Percentiles rank a stretch among this genome's conserved stretches.
phyloP scores from a whole-genome alignment of 1,140 invertebrate species.

The Atta cephalotes region DNA sequence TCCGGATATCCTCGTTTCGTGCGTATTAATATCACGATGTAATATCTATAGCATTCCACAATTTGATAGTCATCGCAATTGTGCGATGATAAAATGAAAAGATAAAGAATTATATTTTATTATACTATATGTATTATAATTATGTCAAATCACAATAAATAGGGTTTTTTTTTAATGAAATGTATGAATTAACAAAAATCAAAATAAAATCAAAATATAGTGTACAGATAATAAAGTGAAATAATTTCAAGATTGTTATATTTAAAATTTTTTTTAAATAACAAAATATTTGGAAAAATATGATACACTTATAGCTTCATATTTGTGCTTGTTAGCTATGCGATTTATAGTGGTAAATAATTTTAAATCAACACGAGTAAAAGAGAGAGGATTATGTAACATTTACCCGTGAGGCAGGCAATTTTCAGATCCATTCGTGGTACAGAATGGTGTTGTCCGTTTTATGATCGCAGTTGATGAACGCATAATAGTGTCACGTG shows the following conservation, averaged over 20 bases:
- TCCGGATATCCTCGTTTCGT: background rate
- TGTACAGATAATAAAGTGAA: background rate
- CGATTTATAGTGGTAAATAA: constrained; percentile 3
- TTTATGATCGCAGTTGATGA: constrained; percentile 15
- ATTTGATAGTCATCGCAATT: background rate
- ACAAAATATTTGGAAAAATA: background rate
- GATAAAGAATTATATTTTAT: background rate
- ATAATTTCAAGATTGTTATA: constrained; percentile 9
- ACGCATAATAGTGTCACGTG: constrained; percentile 19
- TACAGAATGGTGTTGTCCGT: background rate
- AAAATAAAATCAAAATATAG: background rate
- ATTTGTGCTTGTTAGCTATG: background rate
- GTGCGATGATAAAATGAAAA: background rate
- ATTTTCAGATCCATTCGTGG: constrained; percentile 15
- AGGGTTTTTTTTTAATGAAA: background rate
- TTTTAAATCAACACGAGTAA: constrained; percentile 10
- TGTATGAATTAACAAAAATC: background rate
- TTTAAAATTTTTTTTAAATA: background rate
- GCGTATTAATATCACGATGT: background rate
- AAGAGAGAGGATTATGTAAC: constrained; percentile 25
- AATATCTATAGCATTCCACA: background rate
- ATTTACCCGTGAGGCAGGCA: background rate
- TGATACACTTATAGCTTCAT: background rate
- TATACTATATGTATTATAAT: background rate
- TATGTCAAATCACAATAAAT: background rate